Conservation (phyloP, 2,113 vertebrate genomes). For the Mormoops blainvillei region DNA sequence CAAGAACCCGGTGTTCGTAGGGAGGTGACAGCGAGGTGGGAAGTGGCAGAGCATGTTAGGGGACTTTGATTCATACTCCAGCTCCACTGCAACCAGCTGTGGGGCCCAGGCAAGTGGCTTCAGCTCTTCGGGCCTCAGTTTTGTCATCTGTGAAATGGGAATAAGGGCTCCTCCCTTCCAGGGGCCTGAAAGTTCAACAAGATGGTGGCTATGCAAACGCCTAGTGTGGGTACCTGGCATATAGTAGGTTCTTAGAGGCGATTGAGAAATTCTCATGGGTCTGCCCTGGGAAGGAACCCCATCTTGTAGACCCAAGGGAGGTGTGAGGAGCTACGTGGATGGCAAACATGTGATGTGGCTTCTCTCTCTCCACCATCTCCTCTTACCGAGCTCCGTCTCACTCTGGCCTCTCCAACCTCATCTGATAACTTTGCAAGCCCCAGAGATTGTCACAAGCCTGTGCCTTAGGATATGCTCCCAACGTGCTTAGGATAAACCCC, state of each 20-base stretch:
- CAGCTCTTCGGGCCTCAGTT: neutral
- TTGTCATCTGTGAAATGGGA: too few relatives aligned
- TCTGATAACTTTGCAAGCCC: neutral
- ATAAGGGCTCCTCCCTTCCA: too few relatives aligned
- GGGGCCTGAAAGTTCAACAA: too few relatives aligned
- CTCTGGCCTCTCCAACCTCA: neutral
- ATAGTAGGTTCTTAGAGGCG: neutral
- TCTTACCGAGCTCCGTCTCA: neutral
- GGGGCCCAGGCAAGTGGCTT: neutral
- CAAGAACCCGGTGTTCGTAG: neutral
- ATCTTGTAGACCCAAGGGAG: neutral
- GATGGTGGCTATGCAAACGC: neutral
- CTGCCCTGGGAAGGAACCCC: neutral
- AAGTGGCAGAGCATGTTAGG: neutral
- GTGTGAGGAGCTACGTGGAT: neutral
- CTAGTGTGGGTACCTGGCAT: too few relatives aligned
- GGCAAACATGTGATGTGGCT: neutral
- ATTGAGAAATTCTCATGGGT: rapidly evolving
- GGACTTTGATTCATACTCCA: neutral
- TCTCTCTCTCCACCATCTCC: neutral
- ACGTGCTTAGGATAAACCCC: neutral
- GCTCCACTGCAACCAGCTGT: neutral
- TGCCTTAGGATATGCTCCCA: neutral
- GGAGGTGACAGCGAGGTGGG: neutral
- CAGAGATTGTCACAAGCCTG: neutral